Percentiles rank a stretch among this genome's conserved stretches.
Evolutionary conservation across 2,797 vertebrate genomes (phyloP).

Genomic region (Poeciliopsis paucimaculata): DNA sequence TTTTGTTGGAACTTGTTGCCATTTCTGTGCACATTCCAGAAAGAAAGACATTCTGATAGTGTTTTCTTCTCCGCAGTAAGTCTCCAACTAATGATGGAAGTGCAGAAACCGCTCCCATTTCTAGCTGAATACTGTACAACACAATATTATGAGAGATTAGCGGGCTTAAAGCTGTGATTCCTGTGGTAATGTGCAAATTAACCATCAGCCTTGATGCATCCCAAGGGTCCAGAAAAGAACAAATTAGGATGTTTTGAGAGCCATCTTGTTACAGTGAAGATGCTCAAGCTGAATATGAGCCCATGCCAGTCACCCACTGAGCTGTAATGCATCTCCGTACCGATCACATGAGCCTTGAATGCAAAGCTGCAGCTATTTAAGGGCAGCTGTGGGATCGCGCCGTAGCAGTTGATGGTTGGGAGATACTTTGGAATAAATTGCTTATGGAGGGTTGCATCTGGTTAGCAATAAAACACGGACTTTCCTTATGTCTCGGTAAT

Average conservation of each 20-base stretch:
- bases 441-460: slow-evolving; percentile 66
- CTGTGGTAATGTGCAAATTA: background rate
- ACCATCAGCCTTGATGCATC: background rate
- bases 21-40: background rate
- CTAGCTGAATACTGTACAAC: background rate
- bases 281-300: background rate
- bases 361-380: slow-evolving; percentile 14
- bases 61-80: background rate
- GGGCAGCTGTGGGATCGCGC: slow-evolving; percentile 66
- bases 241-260: background rate
- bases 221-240: background rate
- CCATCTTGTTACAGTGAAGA: background rate
- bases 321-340: background rate
- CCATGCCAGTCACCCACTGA: background rate
- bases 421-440: slow-evolving; percentile 76
- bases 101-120: background rate
- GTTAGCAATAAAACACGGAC: slow-evolving; percentile 36
- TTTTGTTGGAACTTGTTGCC: background rate
- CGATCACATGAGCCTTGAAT: slow-evolving; percentile 22
- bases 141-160: background rate
- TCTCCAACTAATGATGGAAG: background rate
- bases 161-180: background rate
- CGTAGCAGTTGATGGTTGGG: slow-evolving; percentile 83
- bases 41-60: background rate
- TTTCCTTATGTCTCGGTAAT: slow-evolving; percentile 51